phyloP scores from a whole-genome alignment of 2,113 vertebrate genomes.

The Xenopus laevis region DNA sequence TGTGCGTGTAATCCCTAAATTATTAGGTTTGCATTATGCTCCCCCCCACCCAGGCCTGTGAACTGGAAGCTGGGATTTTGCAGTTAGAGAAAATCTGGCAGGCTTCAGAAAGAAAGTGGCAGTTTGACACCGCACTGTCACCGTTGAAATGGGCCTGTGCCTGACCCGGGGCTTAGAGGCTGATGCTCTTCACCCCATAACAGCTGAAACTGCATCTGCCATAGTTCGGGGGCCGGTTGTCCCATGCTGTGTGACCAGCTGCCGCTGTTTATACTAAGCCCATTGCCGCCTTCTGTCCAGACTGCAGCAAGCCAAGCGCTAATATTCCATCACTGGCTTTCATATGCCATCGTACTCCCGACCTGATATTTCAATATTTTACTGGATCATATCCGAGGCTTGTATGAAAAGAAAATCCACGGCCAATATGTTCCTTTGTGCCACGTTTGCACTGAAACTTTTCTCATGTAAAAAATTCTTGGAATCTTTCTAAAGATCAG shows the following conservation, averaged over 20 bases:
- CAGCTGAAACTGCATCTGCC: slow-evolving; percentile 77
- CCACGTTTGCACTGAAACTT: too few species aligned
- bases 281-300: slow-evolving; percentile 63
- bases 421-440: too few species aligned
- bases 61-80: slow-evolving; percentile 45
- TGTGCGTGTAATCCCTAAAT: slow-evolving; percentile 42
- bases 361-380: slow-evolving; percentile 4
- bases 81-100: slow-evolving; percentile 48
- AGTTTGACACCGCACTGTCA: slow-evolving; percentile 73
- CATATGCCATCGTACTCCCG: slow-evolving; percentile 53
- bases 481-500: too few species aligned
- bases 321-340: slow-evolving; percentile 50
- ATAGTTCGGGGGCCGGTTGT: slow-evolving; percentile 56
- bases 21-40: neutral
- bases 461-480: too few species aligned
- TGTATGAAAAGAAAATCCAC: too few species aligned
- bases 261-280: slow-evolving; percentile 66
- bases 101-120: slow-evolving; percentile 62
- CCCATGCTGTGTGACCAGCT: slow-evolving; percentile 75
- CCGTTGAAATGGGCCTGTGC: slow-evolving; percentile 57
- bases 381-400: neutral
- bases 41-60: slow-evolving; percentile 46
- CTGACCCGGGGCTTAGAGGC: slow-evolving; percentile 67
- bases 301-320: slow-evolving; percentile 50
- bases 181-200: slow-evolving; percentile 59